Evolutionary conservation across 2,113 vertebrate species (phyloP), one percentile per base, ranked within the genome.

Genomic region (Chaetodon auriga): DNA sequence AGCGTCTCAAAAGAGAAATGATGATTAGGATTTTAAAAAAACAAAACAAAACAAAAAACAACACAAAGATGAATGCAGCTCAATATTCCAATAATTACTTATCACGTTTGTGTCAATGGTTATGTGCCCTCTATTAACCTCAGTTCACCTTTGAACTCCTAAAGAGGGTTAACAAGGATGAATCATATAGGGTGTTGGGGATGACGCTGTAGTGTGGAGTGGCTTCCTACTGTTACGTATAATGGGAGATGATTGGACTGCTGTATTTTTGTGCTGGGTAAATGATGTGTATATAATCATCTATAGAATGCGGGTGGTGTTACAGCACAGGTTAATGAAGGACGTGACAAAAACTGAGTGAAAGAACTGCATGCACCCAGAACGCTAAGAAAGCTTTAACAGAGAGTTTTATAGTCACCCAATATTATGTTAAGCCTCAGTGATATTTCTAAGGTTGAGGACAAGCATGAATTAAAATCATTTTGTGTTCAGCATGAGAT

Each of bases 51-150:
- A n/a, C n/a, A n/a, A n/a, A n/a, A n/a, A n/a, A n/a, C n/a, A n/a
- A n/a, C n/a, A 64, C 48, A 83, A 4, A 75, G 75, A 90, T 76
- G 14, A 84, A 68, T 48, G 75, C 1, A 7, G 46, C 60, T 85
- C 55, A 53, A 36, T 86, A 81, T 43, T 82, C 65, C 35, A 66
- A 55, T 85, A 89, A 92, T 86, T 63, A 63, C 80, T 86, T 75
- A 72, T 38, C 69, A 55, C 80, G 69, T 68, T 80, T 68, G 83
- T 75, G 81, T 65, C 72, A 12, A 10, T 53, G 53, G 70, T 60
- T 45, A 30, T 55, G 41, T 78, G 62, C 23, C 82, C 72, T 68
- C 79, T 65, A 83, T 90, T 87, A 90, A 90, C 90, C 83, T 80
- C 30, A 41, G 30, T 15, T 79, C n/a, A 76, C 54, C 73, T 82